A percentile compares a stretch with the other conserved stretches of the same genome.
Evolutionary conservation across 2,797 vertebrate species (phyloP).

Genomic region (Australoheros facetus): DNA sequence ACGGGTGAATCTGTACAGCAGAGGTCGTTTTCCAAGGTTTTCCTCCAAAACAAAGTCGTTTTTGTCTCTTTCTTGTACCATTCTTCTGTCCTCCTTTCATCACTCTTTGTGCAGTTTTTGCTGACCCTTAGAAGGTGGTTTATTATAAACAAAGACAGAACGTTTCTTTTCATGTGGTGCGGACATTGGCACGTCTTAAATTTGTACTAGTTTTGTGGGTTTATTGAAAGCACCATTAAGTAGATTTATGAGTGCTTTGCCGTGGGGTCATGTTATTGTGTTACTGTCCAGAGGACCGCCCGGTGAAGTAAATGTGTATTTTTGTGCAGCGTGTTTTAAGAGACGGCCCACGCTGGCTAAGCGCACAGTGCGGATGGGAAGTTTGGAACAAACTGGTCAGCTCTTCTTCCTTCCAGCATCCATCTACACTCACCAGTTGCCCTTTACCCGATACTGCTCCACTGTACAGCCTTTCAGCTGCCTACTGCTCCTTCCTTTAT

Average conservation of each 20-base stretch:
- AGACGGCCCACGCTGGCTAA: constrained; percentile 55
- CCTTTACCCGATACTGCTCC: constrained; percentile 43
- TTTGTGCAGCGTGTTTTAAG: constrained; percentile 64
- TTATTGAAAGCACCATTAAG: constrained; percentile 48
- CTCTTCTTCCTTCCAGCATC: constrained; percentile 56
- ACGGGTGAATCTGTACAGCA: neutral
- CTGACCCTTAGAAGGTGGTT: constrained; percentile 30
- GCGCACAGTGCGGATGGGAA: constrained; percentile 32
- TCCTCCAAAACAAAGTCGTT: neutral
- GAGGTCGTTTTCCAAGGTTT: neutral
- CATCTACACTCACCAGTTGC: constrained; percentile 20
- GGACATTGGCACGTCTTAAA: constrained; percentile 18
- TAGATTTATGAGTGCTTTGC: constrained; percentile 58
- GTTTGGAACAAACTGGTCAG: constrained; percentile 77
- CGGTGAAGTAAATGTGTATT: constrained; percentile 66
- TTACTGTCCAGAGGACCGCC: constrained; percentile 49
- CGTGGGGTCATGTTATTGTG: constrained; percentile 59
- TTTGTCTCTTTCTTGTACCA: neutral
- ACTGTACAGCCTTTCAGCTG: constrained; percentile 2
- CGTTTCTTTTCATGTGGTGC: constrained; percentile 35
- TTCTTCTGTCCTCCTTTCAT: constrained; percentile 11
- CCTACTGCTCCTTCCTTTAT: neutral
- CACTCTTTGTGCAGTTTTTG: neutral
- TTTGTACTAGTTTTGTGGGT: constrained; percentile 34
- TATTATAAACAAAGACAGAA: constrained; percentile 45